Conservation (phyloP, 1,140 invertebrate genomes). For the Lucilia cuprina region DNA sequence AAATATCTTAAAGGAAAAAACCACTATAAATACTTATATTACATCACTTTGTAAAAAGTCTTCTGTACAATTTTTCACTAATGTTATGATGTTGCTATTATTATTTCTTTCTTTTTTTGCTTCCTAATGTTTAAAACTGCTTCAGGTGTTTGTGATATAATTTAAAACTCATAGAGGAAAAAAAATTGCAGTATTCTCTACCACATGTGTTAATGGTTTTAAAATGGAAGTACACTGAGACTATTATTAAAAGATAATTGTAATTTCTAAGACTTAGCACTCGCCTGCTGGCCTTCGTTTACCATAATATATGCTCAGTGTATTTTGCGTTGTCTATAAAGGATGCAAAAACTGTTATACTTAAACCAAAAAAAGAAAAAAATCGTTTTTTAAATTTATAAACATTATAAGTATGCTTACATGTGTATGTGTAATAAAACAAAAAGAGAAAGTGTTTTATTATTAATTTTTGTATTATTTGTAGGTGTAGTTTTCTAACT, state of each 20-base stretch:
- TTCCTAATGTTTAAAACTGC: neutral
- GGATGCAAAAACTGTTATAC: neutral
- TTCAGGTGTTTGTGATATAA: neutral
- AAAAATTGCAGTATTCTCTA: neutral
- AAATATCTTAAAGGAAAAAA: neutral
- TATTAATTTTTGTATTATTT: neutral
- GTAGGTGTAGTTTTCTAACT: too few species aligned
- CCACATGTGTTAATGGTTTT: neutral
- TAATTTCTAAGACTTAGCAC: too few species aligned
- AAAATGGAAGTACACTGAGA: neutral
- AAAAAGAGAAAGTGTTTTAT: neutral
- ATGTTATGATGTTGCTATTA: conserved; percentile 8
- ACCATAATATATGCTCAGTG: too few species aligned
- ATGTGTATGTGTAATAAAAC: neutral
- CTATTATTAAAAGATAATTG: too few species aligned
- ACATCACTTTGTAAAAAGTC: neutral
- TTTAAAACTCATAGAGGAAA: neutral
- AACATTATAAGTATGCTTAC: neutral
- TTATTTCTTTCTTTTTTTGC: neutral
- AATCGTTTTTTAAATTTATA: neutral
- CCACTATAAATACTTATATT: neutral
- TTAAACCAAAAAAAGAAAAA: neutral
- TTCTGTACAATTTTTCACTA: neutral
- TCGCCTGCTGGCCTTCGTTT: too few species aligned
- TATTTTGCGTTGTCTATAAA: too few species aligned